Percentiles rank a stretch among this genome's conserved stretches.
Evolutionary conservation across 1,140 invertebrate genomes (phyloP).

Genomic region (Sarcophaga bullata): DNA sequence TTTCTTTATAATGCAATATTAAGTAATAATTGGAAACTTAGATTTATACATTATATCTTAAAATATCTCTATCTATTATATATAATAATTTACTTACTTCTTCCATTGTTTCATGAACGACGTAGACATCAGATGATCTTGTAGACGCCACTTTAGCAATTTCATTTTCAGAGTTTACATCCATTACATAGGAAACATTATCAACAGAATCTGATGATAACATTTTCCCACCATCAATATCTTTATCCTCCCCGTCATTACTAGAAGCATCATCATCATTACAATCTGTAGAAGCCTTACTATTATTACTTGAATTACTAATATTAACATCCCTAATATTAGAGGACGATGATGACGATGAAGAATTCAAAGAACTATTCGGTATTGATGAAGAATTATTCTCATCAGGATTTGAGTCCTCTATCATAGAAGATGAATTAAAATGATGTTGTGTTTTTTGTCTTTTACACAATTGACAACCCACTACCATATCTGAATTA

Average conservation of each 20-base stretch:
- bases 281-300: neutral
- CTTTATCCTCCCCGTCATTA: constrained; percentile 18
- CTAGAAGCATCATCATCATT: constrained; percentile 20
- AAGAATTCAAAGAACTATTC: neutral
- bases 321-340: neutral
- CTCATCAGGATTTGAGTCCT: neutral
- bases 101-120: constrained; percentile 31
- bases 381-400: constrained; percentile 1
- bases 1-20: neutral
- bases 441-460: constrained; percentile 64
- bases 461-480: constrained; percentile 62
- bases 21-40: no score
- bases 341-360: neutral
- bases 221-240: constrained; percentile 42
- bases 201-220: constrained; percentile 1
- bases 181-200: neutral
- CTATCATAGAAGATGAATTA: neutral
- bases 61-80: neutral
- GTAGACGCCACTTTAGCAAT: neutral
- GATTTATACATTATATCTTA: neutral
- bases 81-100: constrained; percentile 14
- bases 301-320: neutral
- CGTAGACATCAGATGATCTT: neutral
- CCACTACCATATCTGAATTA: constrained; percentile 13
- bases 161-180: neutral